Base-by-base conservation (phyloP, 2,113 vertebrate genomes). In the Brachypodius melanocephalos region DNA sequence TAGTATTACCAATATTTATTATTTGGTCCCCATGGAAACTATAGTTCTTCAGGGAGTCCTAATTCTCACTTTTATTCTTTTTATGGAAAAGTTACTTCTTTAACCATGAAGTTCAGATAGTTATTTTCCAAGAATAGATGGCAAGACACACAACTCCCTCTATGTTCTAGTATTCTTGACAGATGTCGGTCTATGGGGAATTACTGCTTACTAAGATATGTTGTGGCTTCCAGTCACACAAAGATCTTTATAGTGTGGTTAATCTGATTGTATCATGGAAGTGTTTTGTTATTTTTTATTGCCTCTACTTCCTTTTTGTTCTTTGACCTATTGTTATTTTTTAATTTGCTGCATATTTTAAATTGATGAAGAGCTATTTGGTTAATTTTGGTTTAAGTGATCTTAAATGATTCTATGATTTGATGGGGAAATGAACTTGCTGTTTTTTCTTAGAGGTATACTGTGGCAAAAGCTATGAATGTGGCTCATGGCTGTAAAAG, bases 21-120 rank as follows among this genome's bases (percentile, higher is more conserved):
- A 85, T 88, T 93, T 38, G 1, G 31, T 97, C 55, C 63, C 93
- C 79, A 91, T 96, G 91, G 95, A 96, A 96, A 95, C 93, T 46
- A 12, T 65, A 34, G 43, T 71, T 89, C 54, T 91, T 86, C 34
- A 55, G 31, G 16, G 57, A 94, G 55, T 63, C 63, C 43, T 83
- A 80, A 67, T 85, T 94, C 31, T 85, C 72, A 26, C 17, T n/a
- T 43, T 62, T 79, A 51, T 59, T 21, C 58, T 90, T 89, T 62
- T 17, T 79, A 36, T 83, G 67, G 59, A 76, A 58, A 85, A 90
- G 28, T 40, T 73, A 26, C 1, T 25, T 63, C n/a, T 77, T 89
- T 69, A 80, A 40, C 43, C 15, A 25, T 78, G 43, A 71, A 49
- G 19, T 67, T 89, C 22, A 52, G 21, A 31, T 72, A 66, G 29